phyloP scores from a whole-genome alignment of 2,797 vertebrate species.

The Gouania willdenowi region DNA sequence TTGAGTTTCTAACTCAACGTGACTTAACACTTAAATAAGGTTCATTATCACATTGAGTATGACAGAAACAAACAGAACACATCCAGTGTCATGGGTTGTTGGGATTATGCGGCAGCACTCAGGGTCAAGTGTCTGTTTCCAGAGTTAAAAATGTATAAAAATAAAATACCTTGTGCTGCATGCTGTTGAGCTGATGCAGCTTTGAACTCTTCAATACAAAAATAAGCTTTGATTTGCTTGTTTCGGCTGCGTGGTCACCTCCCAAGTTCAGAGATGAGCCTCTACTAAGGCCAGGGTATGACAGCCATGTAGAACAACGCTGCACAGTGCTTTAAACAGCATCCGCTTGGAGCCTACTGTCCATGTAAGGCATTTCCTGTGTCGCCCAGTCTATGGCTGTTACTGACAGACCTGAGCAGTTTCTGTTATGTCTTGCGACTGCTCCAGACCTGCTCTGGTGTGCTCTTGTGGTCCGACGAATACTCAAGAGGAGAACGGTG shows the following conservation, averaged over 20 bases:
- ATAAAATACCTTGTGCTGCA: slow-evolving; percentile 58
- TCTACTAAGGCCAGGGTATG: too few species aligned
- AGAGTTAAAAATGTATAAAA: slow-evolving; percentile 74
- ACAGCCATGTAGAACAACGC: too few species aligned
- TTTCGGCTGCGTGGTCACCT: slow-evolving; percentile 23
- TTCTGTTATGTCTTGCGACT: slow-evolving; percentile 93
- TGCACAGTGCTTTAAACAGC: slow-evolving; percentile 79
- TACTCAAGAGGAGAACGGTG: slow-evolving; percentile 93
- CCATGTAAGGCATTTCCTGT: slow-evolving; percentile 96
- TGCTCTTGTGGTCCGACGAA: slow-evolving; percentile 93
- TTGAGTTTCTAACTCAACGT: slow-evolving; percentile 50
- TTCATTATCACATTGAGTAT: slow-evolving; percentile 71
- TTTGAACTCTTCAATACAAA: slow-evolving; percentile 95
- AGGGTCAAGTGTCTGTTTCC: slow-evolving; percentile 86
- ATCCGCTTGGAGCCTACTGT: slow-evolving; percentile 52
- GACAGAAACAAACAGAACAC: slow-evolving; percentile 29
- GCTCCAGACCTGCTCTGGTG: slow-evolving; percentile 96
- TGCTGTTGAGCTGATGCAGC: slow-evolving; percentile 83
- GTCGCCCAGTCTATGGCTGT: slow-evolving; percentile 91
- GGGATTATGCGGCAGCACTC: slow-evolving; percentile 85
- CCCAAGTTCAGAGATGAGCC: too few species aligned
- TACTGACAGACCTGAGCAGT: slow-evolving; percentile 55
- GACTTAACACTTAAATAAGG: slow-evolving; percentile 80
- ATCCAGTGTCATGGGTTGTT: slow-evolving; percentile 83
- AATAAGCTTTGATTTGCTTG: slow-evolving; percentile 63